Percentiles rank a stretch among this genome's conserved stretches.
phyloP scores from a whole-genome alignment of 2,797 vertebrate genomes.

The Heliangelus exortis region DNA sequence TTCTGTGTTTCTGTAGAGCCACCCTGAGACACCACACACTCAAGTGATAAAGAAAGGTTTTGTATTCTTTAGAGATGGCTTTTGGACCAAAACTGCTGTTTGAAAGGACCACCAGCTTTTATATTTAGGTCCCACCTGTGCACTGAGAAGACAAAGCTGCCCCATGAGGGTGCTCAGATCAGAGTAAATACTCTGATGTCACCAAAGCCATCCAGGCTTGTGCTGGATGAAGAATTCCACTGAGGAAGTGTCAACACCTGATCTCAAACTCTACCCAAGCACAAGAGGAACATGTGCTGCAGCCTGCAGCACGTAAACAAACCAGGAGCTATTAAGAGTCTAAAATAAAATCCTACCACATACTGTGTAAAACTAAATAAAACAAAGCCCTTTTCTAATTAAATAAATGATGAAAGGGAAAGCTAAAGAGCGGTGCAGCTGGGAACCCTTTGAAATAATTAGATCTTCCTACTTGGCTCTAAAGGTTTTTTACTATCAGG shows the following conservation, averaged over 20 bases:
- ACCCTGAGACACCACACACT: background rate
- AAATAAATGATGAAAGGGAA: conserved; percentile 59
- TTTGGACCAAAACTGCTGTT: background rate
- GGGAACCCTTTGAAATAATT: conserved; percentile 66
- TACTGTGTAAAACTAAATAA: conserved; percentile 25
- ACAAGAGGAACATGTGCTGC: background rate
- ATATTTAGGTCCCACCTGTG: background rate
- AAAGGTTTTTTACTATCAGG: conserved; percentile 44
- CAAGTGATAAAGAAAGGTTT: background rate
- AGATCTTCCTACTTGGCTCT: conserved; percentile 69
- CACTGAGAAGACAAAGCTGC: background rate
- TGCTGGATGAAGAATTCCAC: background rate
- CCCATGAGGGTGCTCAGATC: background rate
- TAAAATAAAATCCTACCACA: background rate
- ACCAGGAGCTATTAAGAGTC: background rate
- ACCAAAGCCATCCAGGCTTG: background rate
- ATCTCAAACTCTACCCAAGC: background rate
- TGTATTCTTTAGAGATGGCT: background rate
- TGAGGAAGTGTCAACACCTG: background rate
- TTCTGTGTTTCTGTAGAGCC: background rate
- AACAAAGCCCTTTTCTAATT: conserved; percentile 48
- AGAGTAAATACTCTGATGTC: background rate
- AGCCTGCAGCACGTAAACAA: background rate
- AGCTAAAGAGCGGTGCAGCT: conserved; percentile 37
- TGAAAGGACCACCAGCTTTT: background rate